Evolutionary conservation across 2,888 invertebrate genomes (phyloP).

Genomic region (Artemia sinica): DNA sequence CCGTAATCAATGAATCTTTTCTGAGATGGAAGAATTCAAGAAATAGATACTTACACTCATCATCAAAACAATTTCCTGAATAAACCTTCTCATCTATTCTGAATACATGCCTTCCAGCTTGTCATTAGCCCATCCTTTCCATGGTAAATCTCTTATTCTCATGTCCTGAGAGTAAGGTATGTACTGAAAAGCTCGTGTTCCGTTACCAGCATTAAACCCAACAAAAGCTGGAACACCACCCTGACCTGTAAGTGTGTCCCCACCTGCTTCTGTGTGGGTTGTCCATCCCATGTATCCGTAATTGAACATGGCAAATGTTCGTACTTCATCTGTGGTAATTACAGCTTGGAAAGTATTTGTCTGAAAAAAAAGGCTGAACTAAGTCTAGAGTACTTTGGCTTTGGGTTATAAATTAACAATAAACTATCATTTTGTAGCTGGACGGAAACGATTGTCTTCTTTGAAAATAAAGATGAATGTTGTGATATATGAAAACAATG

Average conservation of each 20-base stretch:
- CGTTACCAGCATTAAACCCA: slow-evolving; percentile 92
- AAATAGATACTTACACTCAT: slow-evolving; percentile 29
- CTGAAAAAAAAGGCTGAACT: slow-evolving; percentile 33
- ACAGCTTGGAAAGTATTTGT: slow-evolving; percentile 92
- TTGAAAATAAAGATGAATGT: too few species aligned
- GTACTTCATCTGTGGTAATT: slow-evolving; percentile 76
- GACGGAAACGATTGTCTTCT: too few species aligned
- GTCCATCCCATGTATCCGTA: slow-evolving; percentile 81
- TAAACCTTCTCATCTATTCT: slow-evolving; percentile 85
- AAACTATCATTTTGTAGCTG: too few species aligned
- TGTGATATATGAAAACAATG: too few species aligned
- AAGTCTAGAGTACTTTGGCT: too few species aligned
- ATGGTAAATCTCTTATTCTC: slow-evolving; percentile 61
- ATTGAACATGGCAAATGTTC: slow-evolving; percentile 87
- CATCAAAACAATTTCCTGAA: slow-evolving; percentile 57
- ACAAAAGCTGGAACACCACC: slow-evolving; percentile 73
- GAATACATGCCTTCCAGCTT: slow-evolving; percentile 80
- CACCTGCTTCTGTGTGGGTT: slow-evolving; percentile 74
- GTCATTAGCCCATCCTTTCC: slow-evolving; percentile 68
- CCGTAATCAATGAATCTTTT: too few species aligned
- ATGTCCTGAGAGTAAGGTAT: slow-evolving; percentile 73
- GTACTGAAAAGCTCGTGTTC: slow-evolving; percentile 72
- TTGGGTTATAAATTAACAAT: too few species aligned
- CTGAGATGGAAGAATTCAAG: too few species aligned
- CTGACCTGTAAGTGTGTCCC: slow-evolving; percentile 66